Conservation (phyloP, 2,888 invertebrate species). For the Portevinia maculata region DNA sequence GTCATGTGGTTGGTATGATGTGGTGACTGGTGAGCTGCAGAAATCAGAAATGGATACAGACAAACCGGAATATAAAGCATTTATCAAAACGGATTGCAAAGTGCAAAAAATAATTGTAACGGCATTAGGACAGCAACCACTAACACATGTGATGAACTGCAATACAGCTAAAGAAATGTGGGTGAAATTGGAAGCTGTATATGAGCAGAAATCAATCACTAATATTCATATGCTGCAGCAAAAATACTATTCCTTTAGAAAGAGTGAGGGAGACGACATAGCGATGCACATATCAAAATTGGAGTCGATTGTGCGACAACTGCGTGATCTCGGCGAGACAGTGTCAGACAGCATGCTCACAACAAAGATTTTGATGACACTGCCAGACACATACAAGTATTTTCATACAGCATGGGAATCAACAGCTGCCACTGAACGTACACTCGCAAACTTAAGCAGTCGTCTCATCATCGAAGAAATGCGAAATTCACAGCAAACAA, state of each 20-base stretch:
- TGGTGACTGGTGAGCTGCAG: not conserved
- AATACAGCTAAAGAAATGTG: conserved; percentile 56
- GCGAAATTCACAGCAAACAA: no score
- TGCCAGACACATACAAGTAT: conserved; percentile 35
- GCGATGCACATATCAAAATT: conserved; percentile 60
- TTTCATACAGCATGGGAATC: conserved; percentile 53
- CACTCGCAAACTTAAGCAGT: conserved; percentile 28
- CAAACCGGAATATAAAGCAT: not conserved
- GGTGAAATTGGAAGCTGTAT: conserved; percentile 70
- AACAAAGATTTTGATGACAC: conserved; percentile 40
- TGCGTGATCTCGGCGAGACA: conserved; percentile 54
- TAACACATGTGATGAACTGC: conserved; percentile 33
- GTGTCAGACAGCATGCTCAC: conserved; percentile 50
- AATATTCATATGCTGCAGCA: conserved; percentile 77
- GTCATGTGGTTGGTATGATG: no score
- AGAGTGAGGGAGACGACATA: conserved; percentile 51
- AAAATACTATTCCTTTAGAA: conserved; percentile 65
- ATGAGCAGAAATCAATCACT: conserved; percentile 77
- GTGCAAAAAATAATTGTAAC: no score
- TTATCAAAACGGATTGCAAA: conserved; percentile 1
- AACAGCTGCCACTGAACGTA: conserved; percentile 25
- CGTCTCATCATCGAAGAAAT: conserved; percentile 31
- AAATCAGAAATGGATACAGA: not conserved
- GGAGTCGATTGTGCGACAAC: conserved; percentile 42
- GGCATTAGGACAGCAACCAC: conserved; percentile 7